A percentile compares a stretch with the other conserved stretches of the same genome.
These are phyloP conservation scores for Leptoteleia sp. DNA, from an alignment of 1,140 invertebrate genomes.

Conservation along the genomic window DNA sequence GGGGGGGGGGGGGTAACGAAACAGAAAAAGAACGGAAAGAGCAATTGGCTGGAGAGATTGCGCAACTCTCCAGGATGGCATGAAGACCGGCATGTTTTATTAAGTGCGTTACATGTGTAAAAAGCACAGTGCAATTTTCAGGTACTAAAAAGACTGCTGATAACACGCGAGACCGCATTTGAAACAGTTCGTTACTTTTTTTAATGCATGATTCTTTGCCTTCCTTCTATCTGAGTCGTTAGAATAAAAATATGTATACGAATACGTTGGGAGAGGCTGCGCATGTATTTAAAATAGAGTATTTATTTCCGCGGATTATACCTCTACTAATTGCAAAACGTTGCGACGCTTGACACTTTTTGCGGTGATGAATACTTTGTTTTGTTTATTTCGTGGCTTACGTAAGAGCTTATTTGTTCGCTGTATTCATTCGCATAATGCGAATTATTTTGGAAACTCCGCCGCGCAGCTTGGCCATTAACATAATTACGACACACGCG, in stretches of 20 bases:
- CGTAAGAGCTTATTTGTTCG: slow-evolving; percentile 51
- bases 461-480: slow-evolving; percentile 32
- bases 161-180: slow-evolving; percentile 73
- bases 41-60: slow-evolving; percentile 62
- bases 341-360: slow-evolving; percentile 60
- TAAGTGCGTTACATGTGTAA: slow-evolving; percentile 75
- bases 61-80: slow-evolving; percentile 35
- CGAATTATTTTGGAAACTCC: slow-evolving; percentile 46
- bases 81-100: slow-evolving; percentile 74
- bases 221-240: slow-evolving; percentile 52
- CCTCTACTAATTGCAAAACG: slow-evolving; percentile 62
- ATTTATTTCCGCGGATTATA: slow-evolving; percentile 63
- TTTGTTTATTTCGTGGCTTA: slow-evolving; percentile 57
- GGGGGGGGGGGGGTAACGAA: no score
- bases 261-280: slow-evolving; percentile 11
- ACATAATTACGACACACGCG: no score
- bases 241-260: slow-evolving; percentile 54
- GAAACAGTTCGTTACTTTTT: slow-evolving; percentile 72
- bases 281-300: slow-evolving; percentile 57
- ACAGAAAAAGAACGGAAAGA: slow-evolving; percentile 41
- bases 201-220: slow-evolving; percentile 65
- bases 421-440: slow-evolving; percentile 54
- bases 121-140: slow-evolving; percentile 76
- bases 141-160: slow-evolving; percentile 75
- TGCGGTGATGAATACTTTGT: slow-evolving; percentile 59